A percentile compares a stretch with the other conserved stretches of the same genome.
Evolutionary conservation across 2,113 vertebrate species (phyloP).

Genomic region (Cryptomyrus ogoouensis): DNA sequence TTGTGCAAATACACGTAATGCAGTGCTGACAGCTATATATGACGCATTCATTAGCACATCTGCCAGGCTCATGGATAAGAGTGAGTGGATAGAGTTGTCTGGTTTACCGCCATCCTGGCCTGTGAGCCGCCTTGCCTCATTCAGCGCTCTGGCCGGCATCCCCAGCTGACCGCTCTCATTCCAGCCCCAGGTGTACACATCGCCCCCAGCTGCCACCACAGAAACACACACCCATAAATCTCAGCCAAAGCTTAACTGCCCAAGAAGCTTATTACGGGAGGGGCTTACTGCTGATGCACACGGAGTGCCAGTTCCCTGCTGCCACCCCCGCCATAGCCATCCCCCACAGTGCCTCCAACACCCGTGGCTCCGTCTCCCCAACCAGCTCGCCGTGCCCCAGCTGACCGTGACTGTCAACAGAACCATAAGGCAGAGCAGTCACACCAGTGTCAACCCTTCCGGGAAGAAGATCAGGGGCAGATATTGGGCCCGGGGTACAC

Average conservation of each 20-base stretch:
- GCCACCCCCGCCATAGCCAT: conserved; percentile 65
- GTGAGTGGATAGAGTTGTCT: not conserved
- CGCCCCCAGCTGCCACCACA: conserved; percentile 65
- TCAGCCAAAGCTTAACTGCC: not conserved
- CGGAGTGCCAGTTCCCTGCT: conserved; percentile 84
- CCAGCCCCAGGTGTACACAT: conserved; percentile 94
- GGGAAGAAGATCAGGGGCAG: not conserved
- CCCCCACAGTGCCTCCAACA: conserved; percentile 77
- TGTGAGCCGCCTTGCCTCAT: conserved; percentile 23
- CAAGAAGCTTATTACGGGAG: not conserved
- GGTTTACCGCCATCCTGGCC: not conserved
- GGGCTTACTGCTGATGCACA: conserved; percentile 71
- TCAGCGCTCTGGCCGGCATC: conserved; percentile 65
- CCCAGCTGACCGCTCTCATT: conserved; percentile 89
- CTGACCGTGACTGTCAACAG: conserved; percentile 77
- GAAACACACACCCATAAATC: not conserved
- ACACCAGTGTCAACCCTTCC: not conserved
- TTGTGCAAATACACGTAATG: not conserved
- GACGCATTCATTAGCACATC: not conserved
- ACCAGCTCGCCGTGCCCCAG: conserved; percentile 77
- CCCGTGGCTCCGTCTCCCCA: conserved; percentile 62
- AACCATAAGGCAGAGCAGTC: not conserved
- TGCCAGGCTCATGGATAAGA: not conserved
- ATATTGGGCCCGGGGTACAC: not conserved
- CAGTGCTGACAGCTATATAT: not conserved